Conservation (phyloP, 2,888 invertebrate genomes). For the Nemotelus nigrinus region DNA sequence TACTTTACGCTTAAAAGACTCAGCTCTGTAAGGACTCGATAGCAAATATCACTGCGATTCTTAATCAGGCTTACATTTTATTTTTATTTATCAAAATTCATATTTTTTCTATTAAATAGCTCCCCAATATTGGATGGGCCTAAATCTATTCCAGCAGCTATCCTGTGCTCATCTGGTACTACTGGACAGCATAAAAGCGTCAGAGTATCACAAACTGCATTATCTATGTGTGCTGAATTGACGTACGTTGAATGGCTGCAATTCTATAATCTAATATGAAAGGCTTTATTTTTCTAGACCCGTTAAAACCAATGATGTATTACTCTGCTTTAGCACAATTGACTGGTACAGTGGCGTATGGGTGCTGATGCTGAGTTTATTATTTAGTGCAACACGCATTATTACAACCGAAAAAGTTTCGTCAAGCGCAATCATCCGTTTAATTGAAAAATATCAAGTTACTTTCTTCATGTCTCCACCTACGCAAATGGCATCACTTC, state of each 20-base stretch:
- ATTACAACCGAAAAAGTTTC: constrained; percentile 42
- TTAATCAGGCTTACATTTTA: no score
- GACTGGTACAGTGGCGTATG: constrained; percentile 50
- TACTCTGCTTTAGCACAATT: constrained; percentile 45
- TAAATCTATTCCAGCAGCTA: constrained; percentile 24
- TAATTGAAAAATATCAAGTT: constrained; percentile 46
- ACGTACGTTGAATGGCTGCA: not conserved
- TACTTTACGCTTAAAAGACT: no score
- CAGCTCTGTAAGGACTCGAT: not conserved
- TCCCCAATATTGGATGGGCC: constrained; percentile 23
- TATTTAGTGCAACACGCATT: constrained; percentile 47
- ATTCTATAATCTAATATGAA: not conserved
- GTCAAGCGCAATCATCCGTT: constrained; percentile 24
- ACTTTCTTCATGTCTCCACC: constrained; percentile 5
- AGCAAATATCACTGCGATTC: no score
- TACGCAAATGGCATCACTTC: constrained; percentile 7
- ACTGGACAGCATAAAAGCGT: constrained; percentile 49
- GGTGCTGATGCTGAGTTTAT: constrained; percentile 52
- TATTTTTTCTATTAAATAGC: not conserved
- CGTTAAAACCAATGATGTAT: not conserved
- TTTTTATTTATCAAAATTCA: not conserved
- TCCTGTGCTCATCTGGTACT: constrained; percentile 49
- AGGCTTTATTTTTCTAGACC: not conserved
- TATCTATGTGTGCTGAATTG: not conserved
- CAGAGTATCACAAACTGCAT: constrained; percentile 40